Base-by-base conservation (phyloP, 92 coral and sea anemone genomes). In the Phenganax marumi region DNA sequence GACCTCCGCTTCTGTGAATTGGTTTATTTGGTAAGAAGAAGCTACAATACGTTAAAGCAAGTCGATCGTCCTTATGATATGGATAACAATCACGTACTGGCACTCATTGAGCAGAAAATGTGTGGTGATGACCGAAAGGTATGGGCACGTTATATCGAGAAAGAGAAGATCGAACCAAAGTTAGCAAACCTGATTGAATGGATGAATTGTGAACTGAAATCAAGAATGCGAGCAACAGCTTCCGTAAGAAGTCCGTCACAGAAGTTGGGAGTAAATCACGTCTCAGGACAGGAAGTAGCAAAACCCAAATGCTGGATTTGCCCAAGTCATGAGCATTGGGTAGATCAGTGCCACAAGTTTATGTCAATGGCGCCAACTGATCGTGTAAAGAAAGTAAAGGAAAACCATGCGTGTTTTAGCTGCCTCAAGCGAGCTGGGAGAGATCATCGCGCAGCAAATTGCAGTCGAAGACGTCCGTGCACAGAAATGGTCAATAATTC, bases 221-320 rank as follows among this genome's bases (percentile, higher is more conserved):
- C 57, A 14, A 52, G 14, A 52, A 52, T 52, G 57, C 57, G 14
- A 8, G 57, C 57, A 52, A 52, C 57, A 14, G 14, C 57, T n/a
- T n/a, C n/a, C n/a, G n/a, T n/a, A n/a, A n/a, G n/a, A n/a, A n/a
- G n/a, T n/a, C n/a, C n/a, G n/a, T n/a, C n/a, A n/a, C n/a, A n/a
- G n/a, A n/a, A n/a, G n/a, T n/a, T n/a, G n/a, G n/a, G n/a, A n/a
- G n/a, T n/a, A n/a, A n/a, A n/a, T n/a, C n/a, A n/a, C n/a, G n/a
- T n/a, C n/a, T n/a, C n/a, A n/a, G n/a, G n/a, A n/a, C n/a, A n/a
- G n/a, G n/a, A n/a, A n/a, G n/a, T n/a, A n/a, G n/a, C n/a, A n/a
- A n/a, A n/a, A n/a, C n/a, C n/a, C 70, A 83, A 33, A 84, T 84
- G 26, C 83, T 86, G 89, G 89, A 23, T 69, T 14, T 81, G 85